Conservation (phyloP, 2,113 vertebrate genomes). For the Orientallactaga bullata region DNA sequence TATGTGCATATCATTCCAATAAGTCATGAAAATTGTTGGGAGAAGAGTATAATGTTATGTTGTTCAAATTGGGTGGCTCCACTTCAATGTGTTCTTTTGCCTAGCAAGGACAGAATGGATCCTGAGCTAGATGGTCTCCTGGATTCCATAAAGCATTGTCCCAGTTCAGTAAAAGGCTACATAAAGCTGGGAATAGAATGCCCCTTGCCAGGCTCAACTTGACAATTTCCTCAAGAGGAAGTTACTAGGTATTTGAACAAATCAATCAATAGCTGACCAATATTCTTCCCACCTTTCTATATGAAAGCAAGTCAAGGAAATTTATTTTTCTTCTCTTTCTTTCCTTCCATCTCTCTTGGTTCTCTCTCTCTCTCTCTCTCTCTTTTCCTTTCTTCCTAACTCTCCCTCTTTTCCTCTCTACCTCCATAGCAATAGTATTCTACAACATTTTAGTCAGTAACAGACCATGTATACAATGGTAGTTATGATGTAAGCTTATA, state of each 20-base stretch:
- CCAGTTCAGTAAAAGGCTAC: background rate
- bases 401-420: background rate
- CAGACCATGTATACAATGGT: too few species aligned
- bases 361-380: background rate
- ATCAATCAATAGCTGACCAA: background rate
- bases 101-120: background rate
- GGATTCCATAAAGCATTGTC: background rate
- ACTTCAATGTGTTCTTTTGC: background rate
- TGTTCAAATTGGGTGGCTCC: background rate
- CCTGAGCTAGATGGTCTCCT: background rate
- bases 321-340: background rate
- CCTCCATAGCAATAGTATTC: background rate
- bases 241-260: background rate
- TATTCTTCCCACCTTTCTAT: background rate
- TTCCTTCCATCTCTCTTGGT: accelerated
- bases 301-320: background rate
- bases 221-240: background rate
- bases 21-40: background rate
- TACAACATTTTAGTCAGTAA: background rate
- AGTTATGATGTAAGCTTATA: background rate
- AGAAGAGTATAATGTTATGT: background rate
- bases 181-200: background rate
- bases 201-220: background rate
- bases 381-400: background rate
- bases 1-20: background rate